Conservation (phyloP, 1,140 invertebrate species). For the Aphaenogaster floridana region DNA sequence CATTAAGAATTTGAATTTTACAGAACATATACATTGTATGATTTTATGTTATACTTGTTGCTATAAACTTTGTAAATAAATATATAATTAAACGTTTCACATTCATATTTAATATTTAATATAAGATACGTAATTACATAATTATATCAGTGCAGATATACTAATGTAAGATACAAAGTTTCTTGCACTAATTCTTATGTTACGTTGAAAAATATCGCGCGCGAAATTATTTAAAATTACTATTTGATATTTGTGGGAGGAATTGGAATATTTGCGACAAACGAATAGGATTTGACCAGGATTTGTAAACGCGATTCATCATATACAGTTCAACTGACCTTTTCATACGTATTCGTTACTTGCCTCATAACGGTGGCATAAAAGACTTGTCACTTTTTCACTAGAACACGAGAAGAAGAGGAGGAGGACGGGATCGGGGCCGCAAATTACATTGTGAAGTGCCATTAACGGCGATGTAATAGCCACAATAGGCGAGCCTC, state of each 20-base stretch:
- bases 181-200: neutral
- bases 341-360: conserved; percentile 30
- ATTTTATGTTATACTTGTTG: neutral
- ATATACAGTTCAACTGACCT: conserved; percentile 19
- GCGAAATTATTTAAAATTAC: neutral
- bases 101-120: neutral
- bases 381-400: conserved; percentile 51
- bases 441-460: conserved; percentile 80
- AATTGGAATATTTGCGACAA: neutral
- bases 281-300: neutral
- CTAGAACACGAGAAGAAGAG: neutral
- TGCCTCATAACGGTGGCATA: neutral
- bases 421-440: conserved; percentile 53
- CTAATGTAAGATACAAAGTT: neutral
- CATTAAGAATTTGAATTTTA: neutral
- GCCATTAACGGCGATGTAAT: conserved; percentile 81
- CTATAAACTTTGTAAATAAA: neutral
- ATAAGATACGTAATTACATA: neutral
- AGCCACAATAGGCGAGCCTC: conserved; percentile 72
- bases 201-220: neutral
- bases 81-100: neutral
- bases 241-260: too few species aligned
- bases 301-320: conserved; percentile 25
- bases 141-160: neutral
- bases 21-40: neutral